These are phyloP conservation scores for Coptotermes formosanus DNA, from an alignment of 1,140 invertebrate species.

Conservation along the genomic window DNA sequence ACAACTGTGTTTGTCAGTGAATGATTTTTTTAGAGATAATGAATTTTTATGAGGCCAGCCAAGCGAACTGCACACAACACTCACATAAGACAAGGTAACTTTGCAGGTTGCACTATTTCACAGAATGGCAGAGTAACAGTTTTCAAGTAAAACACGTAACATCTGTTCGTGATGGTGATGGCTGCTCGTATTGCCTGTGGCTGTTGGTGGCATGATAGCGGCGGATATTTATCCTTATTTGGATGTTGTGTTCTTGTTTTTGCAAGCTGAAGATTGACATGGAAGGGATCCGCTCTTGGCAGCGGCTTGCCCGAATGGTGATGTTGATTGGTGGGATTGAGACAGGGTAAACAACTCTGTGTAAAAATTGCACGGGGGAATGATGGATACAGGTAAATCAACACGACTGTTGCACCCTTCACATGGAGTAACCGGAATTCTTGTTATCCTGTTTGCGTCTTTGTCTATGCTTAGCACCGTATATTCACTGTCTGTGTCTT, in stretches of 20 bases:
- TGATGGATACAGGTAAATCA: conserved; percentile 10
- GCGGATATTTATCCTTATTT: not conserved
- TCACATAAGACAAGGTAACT: not conserved
- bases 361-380: conserved; percentile 7
- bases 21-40: not conserved
- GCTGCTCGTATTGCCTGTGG: not conserved
- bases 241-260: not conserved
- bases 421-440: not conserved
- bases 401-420: not conserved
- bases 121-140: not conserved
- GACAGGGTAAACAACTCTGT: not conserved
- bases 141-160: not conserved
- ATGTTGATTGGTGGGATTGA: not conserved
- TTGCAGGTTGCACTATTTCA: not conserved
- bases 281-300: not conserved
- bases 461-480: not conserved
- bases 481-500: not conserved
- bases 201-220: not conserved
- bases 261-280: not conserved
- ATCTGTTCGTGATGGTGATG: not conserved
- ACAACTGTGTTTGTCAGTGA: not conserved
- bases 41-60: not conserved
- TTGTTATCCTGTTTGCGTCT: not conserved
- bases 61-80: not conserved
- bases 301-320: not conserved